Percentiles rank a stretch among this genome's conserved stretches.
Evolutionary conservation across 2,888 invertebrate species (phyloP).

Genomic region (Prenolepis imparis): DNA sequence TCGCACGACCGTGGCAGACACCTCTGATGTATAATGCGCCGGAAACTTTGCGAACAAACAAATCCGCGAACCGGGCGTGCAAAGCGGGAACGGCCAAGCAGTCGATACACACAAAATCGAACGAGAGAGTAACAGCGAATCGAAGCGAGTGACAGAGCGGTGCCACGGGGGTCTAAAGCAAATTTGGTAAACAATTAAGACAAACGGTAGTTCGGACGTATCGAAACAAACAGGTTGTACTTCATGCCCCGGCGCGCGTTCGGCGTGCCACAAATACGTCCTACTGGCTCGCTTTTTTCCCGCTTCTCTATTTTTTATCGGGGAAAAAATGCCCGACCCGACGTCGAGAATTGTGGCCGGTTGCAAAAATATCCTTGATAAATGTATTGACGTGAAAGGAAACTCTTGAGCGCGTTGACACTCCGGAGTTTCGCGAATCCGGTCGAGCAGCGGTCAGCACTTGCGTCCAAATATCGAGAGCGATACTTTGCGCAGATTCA

Average conservation of each 20-base stretch:
- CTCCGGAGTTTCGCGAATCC: constrained; percentile 44
- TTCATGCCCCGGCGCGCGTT: constrained; percentile 40
- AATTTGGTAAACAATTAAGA: constrained; percentile 78
- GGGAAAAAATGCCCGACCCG: constrained; percentile 18
- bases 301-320: constrained; percentile 35
- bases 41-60: constrained; percentile 85
- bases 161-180: constrained; percentile 65
- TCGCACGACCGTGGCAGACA: constrained; percentile 78
- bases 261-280: constrained; percentile 67
- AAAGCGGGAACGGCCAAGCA: constrained; percentile 77
- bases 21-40: constrained; percentile 82
- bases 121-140: constrained; percentile 66
- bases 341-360: constrained; percentile 47
- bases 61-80: constrained; percentile 78
- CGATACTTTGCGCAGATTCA: constrained; percentile 27
- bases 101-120: constrained; percentile 72
- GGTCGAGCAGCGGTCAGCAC: constrained; percentile 40
- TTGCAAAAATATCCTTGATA: constrained; percentile 67
- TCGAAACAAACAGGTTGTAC: constrained; percentile 73
- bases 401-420: constrained; percentile 48
- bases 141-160: constrained; percentile 68
- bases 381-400: constrained; percentile 64
- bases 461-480: constrained; percentile 33
- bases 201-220: constrained; percentile 69
- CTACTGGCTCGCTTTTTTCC: constrained; percentile 51